phyloP scores from a whole-genome alignment of 2,797 vertebrate species.

The Enteromius viviparus region DNA sequence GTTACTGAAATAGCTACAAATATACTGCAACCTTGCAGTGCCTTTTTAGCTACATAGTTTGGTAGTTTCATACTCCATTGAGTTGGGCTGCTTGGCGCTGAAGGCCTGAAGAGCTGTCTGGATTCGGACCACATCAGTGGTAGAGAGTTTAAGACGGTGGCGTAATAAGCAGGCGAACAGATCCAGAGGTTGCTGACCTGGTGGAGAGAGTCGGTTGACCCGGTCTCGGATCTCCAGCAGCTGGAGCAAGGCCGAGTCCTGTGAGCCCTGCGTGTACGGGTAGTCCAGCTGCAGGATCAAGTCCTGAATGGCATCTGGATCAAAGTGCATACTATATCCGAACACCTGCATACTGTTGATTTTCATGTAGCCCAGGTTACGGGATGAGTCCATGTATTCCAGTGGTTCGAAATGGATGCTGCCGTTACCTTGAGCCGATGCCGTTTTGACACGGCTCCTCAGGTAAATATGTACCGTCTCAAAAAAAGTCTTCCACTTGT shows the following conservation, averaged over 20 bases:
- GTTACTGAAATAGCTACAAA: conserved; percentile 61
- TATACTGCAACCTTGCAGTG: conserved; percentile 65
- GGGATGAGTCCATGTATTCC: conserved; percentile 90
- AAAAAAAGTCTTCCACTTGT: conserved; percentile 99
- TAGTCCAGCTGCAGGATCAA: conserved; percentile 97
- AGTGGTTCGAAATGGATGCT: conserved; percentile 91
- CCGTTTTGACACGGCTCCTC: conserved; percentile 88
- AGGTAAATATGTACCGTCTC: conserved; percentile 97
- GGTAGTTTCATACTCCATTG: conserved; percentile 96
- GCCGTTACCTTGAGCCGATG: conserved; percentile 82
- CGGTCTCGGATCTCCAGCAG: conserved; percentile 94
- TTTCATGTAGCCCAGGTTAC: conserved; percentile 97
- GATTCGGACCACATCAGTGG: conserved; percentile 93
- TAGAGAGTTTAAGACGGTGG: conserved; percentile 94
- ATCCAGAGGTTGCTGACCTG: conserved; percentile 90
- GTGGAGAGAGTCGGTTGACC: conserved; percentile 95
- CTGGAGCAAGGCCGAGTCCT: conserved; percentile 95
- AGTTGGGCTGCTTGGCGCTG: conserved; percentile 94
- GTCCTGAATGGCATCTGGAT: conserved; percentile 96
- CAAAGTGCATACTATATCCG: conserved; percentile 98
- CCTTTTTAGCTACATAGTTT: conserved; percentile 97
- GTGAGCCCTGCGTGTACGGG: conserved; percentile 96
- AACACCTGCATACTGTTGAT: conserved; percentile 97
- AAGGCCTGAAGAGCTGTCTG: conserved; percentile 94
- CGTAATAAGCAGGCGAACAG: conserved; percentile 96